phyloP scores from a whole-genome alignment of 2,888 invertebrate species.

The Leuctra nigra region DNA sequence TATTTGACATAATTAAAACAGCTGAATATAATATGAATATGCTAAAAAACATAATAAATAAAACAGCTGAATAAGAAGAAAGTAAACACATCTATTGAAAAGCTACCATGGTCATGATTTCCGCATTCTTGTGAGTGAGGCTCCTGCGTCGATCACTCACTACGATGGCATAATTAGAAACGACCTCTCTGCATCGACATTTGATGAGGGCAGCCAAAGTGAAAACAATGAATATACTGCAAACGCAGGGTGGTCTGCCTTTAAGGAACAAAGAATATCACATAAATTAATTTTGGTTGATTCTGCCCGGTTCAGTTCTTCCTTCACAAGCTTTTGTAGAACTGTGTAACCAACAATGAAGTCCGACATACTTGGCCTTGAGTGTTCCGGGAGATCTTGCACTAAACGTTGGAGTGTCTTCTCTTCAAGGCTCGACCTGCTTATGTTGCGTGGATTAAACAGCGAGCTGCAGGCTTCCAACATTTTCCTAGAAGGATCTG shows the following conservation, averaged over 20 bases:
- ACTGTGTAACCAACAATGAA: background rate
- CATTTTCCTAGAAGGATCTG: background rate
- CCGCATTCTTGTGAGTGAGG: background rate
- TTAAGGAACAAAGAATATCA: background rate
- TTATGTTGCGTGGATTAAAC: constrained; percentile 10
- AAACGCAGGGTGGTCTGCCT: background rate
- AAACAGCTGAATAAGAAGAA: too few relatives aligned
- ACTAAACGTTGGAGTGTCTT: background rate
- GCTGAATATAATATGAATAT: too few relatives aligned
- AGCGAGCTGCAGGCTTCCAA: too few relatives aligned
- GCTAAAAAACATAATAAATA: too few relatives aligned
- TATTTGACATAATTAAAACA: too few relatives aligned
- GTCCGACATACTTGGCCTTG: background rate
- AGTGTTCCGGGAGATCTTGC: background rate
- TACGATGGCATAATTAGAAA: background rate
- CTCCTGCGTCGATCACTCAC: background rate
- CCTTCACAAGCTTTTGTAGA: background rate
- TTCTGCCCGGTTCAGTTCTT: background rate
- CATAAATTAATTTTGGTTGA: background rate
- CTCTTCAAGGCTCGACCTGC: background rate
- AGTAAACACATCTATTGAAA: background rate
- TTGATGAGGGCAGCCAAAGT: background rate
- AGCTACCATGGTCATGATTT: background rate
- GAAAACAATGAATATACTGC: background rate
- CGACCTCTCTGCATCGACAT: background rate